Percentiles rank a stretch among this genome's conserved stretches.
Evolutionary conservation across 2,113 vertebrate genomes (phyloP).

Genomic region (Lichenostomus cassidix): DNA sequence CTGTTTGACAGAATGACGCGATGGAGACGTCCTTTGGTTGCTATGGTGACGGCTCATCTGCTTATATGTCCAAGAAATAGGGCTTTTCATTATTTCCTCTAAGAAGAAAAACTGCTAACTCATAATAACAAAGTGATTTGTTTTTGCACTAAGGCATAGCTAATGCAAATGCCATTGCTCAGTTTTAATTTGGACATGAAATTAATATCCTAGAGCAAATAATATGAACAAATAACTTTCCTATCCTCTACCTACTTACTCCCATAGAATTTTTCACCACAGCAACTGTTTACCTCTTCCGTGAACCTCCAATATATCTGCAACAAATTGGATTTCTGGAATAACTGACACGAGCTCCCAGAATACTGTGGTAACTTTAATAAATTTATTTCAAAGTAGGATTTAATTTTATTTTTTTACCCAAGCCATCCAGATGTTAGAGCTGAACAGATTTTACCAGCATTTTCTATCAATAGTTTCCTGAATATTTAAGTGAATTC

Average conservation of each 20-base stretch:
- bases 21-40: constrained; percentile 40
- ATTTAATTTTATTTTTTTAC: not conserved
- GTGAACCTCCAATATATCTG: not conserved
- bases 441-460: not conserved
- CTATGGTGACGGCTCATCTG: constrained; percentile 64
- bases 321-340: constrained; percentile 49
- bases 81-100: constrained; percentile 58
- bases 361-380: not conserved
- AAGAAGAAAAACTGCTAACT: constrained; percentile 56
- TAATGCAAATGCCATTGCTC: constrained; percentile 25
- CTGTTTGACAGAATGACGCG: constrained; percentile 48
- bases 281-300: not conserved
- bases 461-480: not conserved
- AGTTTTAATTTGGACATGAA: constrained; percentile 42
- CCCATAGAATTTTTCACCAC: not conserved
- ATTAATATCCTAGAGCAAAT: constrained; percentile 38
- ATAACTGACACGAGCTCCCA: not conserved
- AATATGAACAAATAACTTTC: not conserved
- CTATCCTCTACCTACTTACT: not conserved
- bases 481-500: not conserved
- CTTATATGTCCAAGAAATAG: constrained; percentile 64
- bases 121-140: constrained; percentile 52
- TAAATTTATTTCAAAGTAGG: constrained; percentile 16
- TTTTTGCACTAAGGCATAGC: not conserved
- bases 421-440: not conserved